These are phyloP conservation scores for Chelonia mydas DNA, from an alignment of 2,797 vertebrate genomes.

Conservation along the genomic window DNA sequence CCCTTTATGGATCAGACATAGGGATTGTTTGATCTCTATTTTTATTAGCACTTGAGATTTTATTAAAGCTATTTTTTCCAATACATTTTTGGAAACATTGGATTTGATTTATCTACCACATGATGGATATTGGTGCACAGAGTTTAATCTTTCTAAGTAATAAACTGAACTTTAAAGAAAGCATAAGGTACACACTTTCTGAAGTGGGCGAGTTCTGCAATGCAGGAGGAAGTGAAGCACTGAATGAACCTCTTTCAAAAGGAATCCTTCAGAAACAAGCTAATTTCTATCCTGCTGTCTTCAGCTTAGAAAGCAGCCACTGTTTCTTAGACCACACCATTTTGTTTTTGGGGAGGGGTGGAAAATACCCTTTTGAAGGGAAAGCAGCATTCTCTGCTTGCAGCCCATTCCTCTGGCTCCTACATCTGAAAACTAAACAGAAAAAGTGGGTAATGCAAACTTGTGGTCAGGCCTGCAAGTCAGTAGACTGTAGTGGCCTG, in stretches of 20 bases:
- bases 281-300: slow-evolving; percentile 34
- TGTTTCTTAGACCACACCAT: slow-evolving; percentile 60
- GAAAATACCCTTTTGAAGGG: slow-evolving; percentile 56
- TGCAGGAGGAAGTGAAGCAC: neutral
- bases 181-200: neutral
- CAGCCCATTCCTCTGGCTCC: slow-evolving; percentile 78
- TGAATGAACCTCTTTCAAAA: slow-evolving; percentile 4
- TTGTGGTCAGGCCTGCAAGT: slow-evolving; percentile 63
- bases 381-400: slow-evolving; percentile 70
- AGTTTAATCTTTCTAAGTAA: neutral
- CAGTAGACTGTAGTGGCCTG: slow-evolving; percentile 39
- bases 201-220: neutral
- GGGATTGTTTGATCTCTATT: neutral
- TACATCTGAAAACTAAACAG: slow-evolving; percentile 73
- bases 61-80: neutral
- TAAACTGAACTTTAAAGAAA: neutral
- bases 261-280: slow-evolving; percentile 26
- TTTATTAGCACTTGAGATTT: neutral
- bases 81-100: neutral
- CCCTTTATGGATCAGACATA: neutral
- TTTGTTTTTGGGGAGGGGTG: slow-evolving; percentile 59
- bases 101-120: neutral
- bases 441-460: slow-evolving; percentile 67
- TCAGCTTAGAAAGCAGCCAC: slow-evolving; percentile 57
- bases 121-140: neutral